Conservation (phyloP, 2,888 invertebrate species). For the Meteorus colon region DNA sequence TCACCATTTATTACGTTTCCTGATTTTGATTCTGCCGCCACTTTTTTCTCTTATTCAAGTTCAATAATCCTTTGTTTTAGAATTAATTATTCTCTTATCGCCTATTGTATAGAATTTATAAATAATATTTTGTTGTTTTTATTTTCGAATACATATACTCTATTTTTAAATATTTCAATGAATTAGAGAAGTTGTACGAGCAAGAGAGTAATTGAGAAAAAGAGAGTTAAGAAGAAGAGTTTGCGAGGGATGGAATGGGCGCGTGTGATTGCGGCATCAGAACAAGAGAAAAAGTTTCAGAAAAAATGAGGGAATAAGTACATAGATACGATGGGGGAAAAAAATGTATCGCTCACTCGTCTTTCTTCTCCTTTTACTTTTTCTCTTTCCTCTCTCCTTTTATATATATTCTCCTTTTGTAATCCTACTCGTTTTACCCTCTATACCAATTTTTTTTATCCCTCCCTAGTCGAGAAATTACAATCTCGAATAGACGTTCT, state of each 20-base stretch:
- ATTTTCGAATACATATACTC: background rate
- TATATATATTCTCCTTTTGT: slow-evolving; percentile 11
- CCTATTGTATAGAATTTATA: background rate
- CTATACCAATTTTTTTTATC: slow-evolving; percentile 12
- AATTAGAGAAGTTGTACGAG: background rate
- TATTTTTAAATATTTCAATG: background rate
- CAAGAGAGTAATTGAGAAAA: too few species aligned
- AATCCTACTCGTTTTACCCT: background rate
- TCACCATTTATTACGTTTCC: background rate
- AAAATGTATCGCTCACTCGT: slow-evolving; percentile 3
- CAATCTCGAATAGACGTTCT: slow-evolving; percentile 37
- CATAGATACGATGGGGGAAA: background rate
- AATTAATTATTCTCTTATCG: background rate
- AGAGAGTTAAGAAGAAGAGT: background rate
- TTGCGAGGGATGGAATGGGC: background rate
- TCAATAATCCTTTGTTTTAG: background rate
- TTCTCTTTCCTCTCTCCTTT: background rate
- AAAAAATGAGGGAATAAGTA: background rate
- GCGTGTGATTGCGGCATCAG: slow-evolving; percentile 3
- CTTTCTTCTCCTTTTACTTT: background rate
- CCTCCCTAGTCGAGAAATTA: slow-evolving; percentile 25
- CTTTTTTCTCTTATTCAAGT: background rate
- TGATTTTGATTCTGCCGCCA: too few species aligned
- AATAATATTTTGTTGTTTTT: background rate
- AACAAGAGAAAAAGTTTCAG: background rate